A percentile compares a stretch with the other conserved stretches of the same genome.
Conservation (phyloP, 1,140 invertebrate species). For the Cepaea nemoralis region DNA sequence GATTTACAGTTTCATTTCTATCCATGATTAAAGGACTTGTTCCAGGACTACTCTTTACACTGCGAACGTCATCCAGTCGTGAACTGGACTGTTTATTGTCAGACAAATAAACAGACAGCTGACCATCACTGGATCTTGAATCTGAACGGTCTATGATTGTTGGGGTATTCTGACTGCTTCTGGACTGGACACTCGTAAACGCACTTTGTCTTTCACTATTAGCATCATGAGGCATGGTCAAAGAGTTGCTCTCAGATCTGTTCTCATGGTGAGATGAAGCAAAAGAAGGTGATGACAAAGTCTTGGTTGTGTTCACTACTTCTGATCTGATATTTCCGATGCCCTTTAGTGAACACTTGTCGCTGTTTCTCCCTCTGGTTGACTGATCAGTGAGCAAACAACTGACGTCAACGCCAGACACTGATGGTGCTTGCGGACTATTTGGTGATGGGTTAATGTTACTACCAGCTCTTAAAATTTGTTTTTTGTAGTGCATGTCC, state of each 20-base stretch:
- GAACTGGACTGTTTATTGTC: slow-evolving; percentile 59
- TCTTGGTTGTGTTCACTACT: not conserved
- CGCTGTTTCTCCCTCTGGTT: slow-evolving; percentile 60
- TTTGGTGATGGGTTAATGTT: slow-evolving; percentile 50
- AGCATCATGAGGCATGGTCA: slow-evolving; percentile 20
- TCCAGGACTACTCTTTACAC: slow-evolving; percentile 61
- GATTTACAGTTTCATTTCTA: slow-evolving; percentile 62
- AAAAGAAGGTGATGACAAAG: slow-evolving; percentile 1
- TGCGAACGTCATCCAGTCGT: slow-evolving; percentile 60
- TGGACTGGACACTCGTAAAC: slow-evolving; percentile 42
- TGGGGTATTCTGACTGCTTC: slow-evolving; percentile 41
- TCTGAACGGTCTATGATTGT: slow-evolving; percentile 52
- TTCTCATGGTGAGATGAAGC: slow-evolving; percentile 1
- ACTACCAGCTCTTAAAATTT: slow-evolving; percentile 61
- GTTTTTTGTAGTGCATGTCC: slow-evolving; percentile 71
- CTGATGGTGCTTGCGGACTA: slow-evolving; percentile 54
- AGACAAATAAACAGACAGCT: slow-evolving; percentile 52
- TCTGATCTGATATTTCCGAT: slow-evolving; percentile 49
- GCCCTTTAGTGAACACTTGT: slow-evolving; percentile 47
- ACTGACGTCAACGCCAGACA: slow-evolving; percentile 64
- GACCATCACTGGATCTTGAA: slow-evolving; percentile 59
- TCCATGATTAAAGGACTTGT: slow-evolving; percentile 69
- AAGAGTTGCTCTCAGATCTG: not conserved
- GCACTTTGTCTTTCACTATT: slow-evolving; percentile 42
- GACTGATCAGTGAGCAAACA: slow-evolving; percentile 67